Base-by-base conservation (phyloP, 1,140 invertebrate species). In the Hydropsyche tenuis region DNA sequence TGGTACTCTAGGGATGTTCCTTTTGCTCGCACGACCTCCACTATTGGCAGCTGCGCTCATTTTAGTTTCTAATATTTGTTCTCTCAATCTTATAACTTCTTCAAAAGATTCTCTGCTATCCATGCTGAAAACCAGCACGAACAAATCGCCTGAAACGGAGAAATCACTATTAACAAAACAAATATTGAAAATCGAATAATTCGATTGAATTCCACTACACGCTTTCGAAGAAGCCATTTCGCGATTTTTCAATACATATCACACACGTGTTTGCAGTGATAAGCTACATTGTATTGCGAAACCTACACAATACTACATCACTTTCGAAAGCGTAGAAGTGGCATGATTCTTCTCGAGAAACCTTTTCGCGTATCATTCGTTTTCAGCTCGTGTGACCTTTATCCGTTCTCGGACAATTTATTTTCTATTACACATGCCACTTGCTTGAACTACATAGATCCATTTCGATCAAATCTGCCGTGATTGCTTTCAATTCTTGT, bases 51-150 rank as follows among this genome's bases (percentile, higher is more conserved):
- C 85, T 0, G 90, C 91, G 73, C 88, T 90, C 74, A 89, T 86
- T 81, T 93, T 93, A 0, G 91, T 91, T 81, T 94, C 92, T 60
- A 94, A 81, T 78, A 96, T 94, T 81, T 94, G 92, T 77, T 95
- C 92, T 45, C 93, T 85, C 56, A 95, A 86, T 51, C 90, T 87
- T 71, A 92, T 90, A 9, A 93, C 92, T 82, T 94, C 93, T 76
- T 94, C 91, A 79, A 94, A 96, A 0, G 92, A 93, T 79, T 94
- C 93, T n/a, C 91, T 86, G 76, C 91, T 91, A 79, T 94, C 92
- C 88, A 95, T 91, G 78, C 91, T 90, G 81, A 94, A 96, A 6
- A 95, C 93, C 72, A 96, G 82, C 56, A 95, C 88, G 82, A 96
- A 96, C 11, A 94, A 82, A 81, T 96, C 93, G 78, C 93, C 93